A percentile compares a stretch with the other conserved stretches of the same genome.
Evolutionary conservation across 2,113 vertebrate species (phyloP).

Genomic region (Perca flavescens): DNA sequence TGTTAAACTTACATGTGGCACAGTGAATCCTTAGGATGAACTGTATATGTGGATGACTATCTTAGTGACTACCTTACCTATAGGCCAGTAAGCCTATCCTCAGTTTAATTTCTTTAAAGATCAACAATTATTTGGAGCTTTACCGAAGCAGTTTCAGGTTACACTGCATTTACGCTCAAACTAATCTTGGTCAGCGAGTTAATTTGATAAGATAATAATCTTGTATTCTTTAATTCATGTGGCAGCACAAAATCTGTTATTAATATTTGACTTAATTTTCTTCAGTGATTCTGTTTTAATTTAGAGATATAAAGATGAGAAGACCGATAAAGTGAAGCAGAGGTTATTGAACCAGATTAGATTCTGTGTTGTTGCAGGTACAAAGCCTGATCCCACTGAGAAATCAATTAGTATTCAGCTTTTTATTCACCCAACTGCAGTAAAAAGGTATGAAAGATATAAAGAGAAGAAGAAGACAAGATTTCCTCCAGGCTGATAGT

Average conservation of each 20-base stretch:
- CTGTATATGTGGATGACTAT: too few relatives aligned
- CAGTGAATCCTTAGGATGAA: too few relatives aligned
- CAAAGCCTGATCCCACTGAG: conserved; percentile 40
- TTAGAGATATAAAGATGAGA: conserved; percentile 33
- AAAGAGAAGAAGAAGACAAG: conserved; percentile 22
- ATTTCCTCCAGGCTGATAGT: conserved; percentile 29
- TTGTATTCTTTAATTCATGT: conserved; percentile 20
- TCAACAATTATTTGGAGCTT: neutral
- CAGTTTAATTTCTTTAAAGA: too few relatives aligned
- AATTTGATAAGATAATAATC: conserved; percentile 30
- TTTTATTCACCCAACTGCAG: conserved; percentile 62
- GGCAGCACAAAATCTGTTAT: neutral
- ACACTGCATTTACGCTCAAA: conserved; percentile 15
- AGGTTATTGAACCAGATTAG: conserved; percentile 45
- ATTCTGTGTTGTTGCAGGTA: conserved; percentile 39
- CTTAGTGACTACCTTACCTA: too few relatives aligned
- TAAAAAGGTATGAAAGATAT: conserved; percentile 37
- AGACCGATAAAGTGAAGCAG: conserved; percentile 38
- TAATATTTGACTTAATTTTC: conserved; percentile 14
- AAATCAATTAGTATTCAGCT: conserved; percentile 59
- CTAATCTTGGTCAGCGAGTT: conserved; percentile 21
- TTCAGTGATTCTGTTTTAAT: conserved; percentile 31
- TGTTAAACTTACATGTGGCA: too few relatives aligned
- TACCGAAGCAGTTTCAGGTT: conserved; percentile 5
- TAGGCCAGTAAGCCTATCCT: too few relatives aligned